These are phyloP conservation scores for Nomada fucata DNA, from an alignment of 2,888 invertebrate species.

Conservation along the genomic window DNA sequence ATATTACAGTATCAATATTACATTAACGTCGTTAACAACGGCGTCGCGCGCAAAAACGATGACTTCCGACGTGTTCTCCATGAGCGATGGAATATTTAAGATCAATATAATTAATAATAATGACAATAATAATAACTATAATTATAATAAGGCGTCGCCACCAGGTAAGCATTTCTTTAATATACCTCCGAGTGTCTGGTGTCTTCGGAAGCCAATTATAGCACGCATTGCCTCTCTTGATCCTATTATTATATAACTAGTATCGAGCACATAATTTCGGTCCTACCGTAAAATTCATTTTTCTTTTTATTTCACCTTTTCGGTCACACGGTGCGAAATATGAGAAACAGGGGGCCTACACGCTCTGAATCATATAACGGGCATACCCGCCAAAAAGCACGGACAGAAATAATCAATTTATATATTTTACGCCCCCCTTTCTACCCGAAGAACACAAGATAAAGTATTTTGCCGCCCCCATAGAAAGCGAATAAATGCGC, in stretches of 20 bases:
- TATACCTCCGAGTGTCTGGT: conserved; percentile 52
- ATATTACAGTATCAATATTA: conserved; percentile 74
- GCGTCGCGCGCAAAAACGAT: conserved; percentile 67
- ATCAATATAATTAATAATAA: conserved; percentile 53
- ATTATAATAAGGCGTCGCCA: conserved; percentile 68
- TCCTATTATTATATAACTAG: conserved; percentile 71
- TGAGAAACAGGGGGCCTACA: conserved; percentile 64
- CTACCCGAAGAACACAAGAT: conserved; percentile 4
- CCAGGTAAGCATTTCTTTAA: conserved; percentile 60
- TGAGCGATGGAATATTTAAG: conserved; percentile 67
- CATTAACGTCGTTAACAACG: conserved; percentile 74
- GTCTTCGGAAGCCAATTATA: conserved; percentile 69
- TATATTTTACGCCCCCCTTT: background rate
- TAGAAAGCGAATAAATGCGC: conserved; percentile 56
- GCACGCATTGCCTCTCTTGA: conserved; percentile 67
- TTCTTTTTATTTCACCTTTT: conserved; percentile 49
- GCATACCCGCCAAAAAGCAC: conserved; percentile 55
- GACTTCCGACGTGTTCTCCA: conserved; percentile 65
- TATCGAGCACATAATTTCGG: conserved; percentile 69
- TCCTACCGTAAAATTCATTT: conserved; percentile 62
- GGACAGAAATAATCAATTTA: conserved; percentile 14
- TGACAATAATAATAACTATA: conserved; percentile 18
- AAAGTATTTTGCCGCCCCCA: conserved; percentile 15
- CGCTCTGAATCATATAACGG: conserved; percentile 54
- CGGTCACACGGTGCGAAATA: conserved; percentile 69